These are phyloP conservation scores for Agrilus cyanescens DNA, from an alignment of 2,888 invertebrate species.

Conservation along the genomic window DNA sequence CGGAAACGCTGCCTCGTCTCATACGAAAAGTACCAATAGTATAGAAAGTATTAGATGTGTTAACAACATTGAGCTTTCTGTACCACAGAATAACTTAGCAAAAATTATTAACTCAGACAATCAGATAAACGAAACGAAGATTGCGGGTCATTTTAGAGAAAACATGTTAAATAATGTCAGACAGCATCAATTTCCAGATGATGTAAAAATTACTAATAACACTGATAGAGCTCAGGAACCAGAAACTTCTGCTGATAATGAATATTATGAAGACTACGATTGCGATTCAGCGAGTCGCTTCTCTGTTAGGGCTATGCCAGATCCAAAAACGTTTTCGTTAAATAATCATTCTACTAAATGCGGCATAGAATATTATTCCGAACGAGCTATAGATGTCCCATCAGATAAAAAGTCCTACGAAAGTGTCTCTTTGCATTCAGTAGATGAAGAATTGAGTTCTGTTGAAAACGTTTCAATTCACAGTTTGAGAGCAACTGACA, in stretches of 20 bases:
- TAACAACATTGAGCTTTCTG: too few relatives aligned
- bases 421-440: constrained; percentile 20
- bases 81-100: too few relatives aligned
- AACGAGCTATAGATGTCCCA: constrained; percentile 32
- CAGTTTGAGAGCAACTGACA: constrained; percentile 31
- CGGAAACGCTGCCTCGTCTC: constrained; percentile 7
- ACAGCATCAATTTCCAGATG: too few relatives aligned
- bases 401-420: constrained; percentile 22
- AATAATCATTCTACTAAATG: constrained; percentile 17
- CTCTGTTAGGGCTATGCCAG: constrained; percentile 56
- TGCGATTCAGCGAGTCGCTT: constrained; percentile 31
- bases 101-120: too few relatives aligned
- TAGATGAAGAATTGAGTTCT: constrained; percentile 25
- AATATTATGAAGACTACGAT: too few relatives aligned
- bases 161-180: not conserved
- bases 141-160: not conserved
- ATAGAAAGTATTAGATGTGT: too few relatives aligned
- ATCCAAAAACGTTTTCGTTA: constrained; percentile 28
- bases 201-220: too few relatives aligned
- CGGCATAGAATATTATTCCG: constrained; percentile 20
- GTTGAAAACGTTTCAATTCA: constrained; percentile 47
- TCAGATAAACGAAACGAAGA: too few relatives aligned
- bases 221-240: too few relatives aligned
- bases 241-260: too few relatives aligned
- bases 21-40: not conserved